phyloP scores from a whole-genome alignment of 2,888 invertebrate genomes.

The Micoletzkya japonica region DNA sequence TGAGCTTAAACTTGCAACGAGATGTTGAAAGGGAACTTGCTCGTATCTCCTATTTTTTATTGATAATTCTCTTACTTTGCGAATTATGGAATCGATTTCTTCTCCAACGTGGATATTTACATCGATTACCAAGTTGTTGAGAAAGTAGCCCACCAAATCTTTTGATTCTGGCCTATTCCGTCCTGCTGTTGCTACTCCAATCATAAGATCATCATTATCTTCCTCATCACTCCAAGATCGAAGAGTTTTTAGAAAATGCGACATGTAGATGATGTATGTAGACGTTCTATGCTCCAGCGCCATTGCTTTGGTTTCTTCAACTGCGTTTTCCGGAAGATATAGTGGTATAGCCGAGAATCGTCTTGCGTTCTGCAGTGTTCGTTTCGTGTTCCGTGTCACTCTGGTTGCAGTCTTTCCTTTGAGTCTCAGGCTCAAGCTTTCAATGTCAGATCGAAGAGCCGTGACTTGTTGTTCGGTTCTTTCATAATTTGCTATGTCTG shows the following conservation, averaged over 20 bases:
- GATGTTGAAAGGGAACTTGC: slow-evolving; percentile 35
- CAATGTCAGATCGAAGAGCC: neutral
- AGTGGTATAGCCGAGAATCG: neutral
- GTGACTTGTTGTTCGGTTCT: neutral
- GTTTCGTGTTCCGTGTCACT: neutral
- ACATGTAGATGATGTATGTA: slow-evolving; percentile 3
- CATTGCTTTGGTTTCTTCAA: neutral
- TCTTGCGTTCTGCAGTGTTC: neutral
- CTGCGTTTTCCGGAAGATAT: neutral
- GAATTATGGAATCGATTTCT: neutral
- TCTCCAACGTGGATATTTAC: slow-evolving; percentile 8
- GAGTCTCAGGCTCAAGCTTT: neutral
- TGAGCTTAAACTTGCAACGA: slow-evolving; percentile 29
- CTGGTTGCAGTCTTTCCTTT: slow-evolving; percentile 10
- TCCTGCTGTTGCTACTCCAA: slow-evolving; percentile 52
- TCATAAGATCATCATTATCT: slow-evolving; percentile 32
- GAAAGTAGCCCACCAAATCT: slow-evolving; percentile 55
- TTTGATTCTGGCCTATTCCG: slow-evolving; percentile 37
- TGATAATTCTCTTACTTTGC: slow-evolving; percentile 3
- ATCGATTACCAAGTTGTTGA: slow-evolving; percentile 46
- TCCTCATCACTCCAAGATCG: slow-evolving; percentile 28
- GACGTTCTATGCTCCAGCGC: neutral
- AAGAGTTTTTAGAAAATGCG: slow-evolving; percentile 4
- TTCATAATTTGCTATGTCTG: slow-evolving; percentile 16
- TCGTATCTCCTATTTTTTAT: slow-evolving; percentile 24